Conservation (phyloP, 2,113 vertebrate genomes). For the Trochalopteron elliotii region DNA sequence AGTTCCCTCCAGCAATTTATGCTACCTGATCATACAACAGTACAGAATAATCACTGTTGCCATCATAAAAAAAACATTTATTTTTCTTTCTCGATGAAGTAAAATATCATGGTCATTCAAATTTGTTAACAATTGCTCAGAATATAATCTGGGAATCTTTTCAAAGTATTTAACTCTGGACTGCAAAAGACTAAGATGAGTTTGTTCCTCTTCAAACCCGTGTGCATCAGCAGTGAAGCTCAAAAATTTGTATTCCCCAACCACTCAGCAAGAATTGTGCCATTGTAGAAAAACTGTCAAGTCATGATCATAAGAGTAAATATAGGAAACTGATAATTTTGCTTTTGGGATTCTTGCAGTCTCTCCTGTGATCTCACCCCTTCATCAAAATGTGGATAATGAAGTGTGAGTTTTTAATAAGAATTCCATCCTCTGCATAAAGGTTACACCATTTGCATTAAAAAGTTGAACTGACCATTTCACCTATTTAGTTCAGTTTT, state of each 20-base stretch:
- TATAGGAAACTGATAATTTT: background rate
- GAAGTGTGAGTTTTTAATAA: background rate
- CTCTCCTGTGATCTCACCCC: background rate
- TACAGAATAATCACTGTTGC: background rate
- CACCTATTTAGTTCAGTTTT: background rate
- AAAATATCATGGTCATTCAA: rapidly evolving
- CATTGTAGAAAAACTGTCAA: background rate
- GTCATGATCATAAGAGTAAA: background rate
- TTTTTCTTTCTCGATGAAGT: background rate
- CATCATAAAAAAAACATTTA: background rate
- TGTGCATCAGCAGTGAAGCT: background rate
- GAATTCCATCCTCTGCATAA: background rate
- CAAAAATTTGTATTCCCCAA: background rate
- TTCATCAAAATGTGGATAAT: background rate
- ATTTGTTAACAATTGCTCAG: background rate
- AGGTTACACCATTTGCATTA: background rate
- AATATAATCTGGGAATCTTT: background rate
- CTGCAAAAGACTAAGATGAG: background rate
- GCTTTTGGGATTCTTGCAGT: background rate
- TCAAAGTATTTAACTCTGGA: background rate
- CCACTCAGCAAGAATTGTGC: background rate
- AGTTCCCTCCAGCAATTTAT: background rate
- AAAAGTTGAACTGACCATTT: background rate
- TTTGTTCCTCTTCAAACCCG: background rate
- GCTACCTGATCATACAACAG: background rate